phyloP scores from a whole-genome alignment of 2,113 vertebrate genomes.

The pig (Sus scrofa) region DNA sequence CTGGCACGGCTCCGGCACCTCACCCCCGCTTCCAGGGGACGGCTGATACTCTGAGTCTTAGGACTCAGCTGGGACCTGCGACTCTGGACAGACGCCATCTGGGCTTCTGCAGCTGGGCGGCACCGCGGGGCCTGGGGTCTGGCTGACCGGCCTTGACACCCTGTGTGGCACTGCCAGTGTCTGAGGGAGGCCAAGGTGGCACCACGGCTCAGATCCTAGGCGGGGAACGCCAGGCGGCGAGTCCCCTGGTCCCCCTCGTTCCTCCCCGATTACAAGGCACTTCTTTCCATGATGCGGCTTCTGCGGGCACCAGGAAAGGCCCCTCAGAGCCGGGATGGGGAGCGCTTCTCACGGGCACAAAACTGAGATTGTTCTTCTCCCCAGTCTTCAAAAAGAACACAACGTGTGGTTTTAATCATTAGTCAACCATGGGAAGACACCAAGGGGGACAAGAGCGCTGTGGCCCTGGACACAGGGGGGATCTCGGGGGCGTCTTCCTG shows the following conservation, averaged over 20 bases:
- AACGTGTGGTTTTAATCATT: background rate
- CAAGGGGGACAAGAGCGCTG: background rate
- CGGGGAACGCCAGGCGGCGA: too few species aligned
- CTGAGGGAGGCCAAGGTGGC: too few species aligned
- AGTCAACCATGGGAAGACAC: background rate
- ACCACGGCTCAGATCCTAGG: too few species aligned
- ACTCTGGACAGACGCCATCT: constrained; percentile 5
- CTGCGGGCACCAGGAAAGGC: background rate
- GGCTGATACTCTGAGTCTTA: constrained; percentile 4
- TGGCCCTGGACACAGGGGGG: background rate
- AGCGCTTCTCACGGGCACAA: background rate
- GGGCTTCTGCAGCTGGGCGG: background rate
- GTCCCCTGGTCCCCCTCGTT: too few species aligned
- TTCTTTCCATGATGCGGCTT: background rate
- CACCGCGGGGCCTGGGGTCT: too few species aligned
- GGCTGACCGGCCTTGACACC: too few species aligned
- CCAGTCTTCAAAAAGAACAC: background rate
- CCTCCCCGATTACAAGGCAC: background rate
- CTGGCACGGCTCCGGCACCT: background rate
- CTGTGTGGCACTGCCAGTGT: too few species aligned
- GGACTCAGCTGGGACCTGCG: background rate
- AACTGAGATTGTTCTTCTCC: background rate
- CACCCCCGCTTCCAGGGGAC: background rate
- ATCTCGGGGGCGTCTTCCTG: background rate
- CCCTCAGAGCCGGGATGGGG: background rate